Base-by-base conservation (phyloP, 2,797 vertebrate genomes). In the Mormyrus proboscirostris region DNA sequence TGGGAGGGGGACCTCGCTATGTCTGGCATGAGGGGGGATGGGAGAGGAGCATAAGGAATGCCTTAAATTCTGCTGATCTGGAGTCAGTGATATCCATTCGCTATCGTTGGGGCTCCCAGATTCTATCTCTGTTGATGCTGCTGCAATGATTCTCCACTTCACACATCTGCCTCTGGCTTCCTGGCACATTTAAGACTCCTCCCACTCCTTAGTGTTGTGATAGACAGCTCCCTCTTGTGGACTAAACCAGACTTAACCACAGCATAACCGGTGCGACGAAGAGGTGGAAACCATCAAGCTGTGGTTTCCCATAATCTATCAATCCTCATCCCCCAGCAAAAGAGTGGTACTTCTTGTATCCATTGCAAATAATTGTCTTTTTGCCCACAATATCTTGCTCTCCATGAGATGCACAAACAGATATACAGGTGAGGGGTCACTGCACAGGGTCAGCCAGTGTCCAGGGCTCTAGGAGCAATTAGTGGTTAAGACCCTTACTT, bases 201-300 rank as follows among this genome's bases (percentile, higher is more conserved):
- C 76, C 41, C 5, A 33, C 8, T 82, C 41, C 76, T n/a, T 82
- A 47, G 41, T 82, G 41, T 3, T 5, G 14, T 41, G 3, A 82
- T 47, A 82, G 41, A 82, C 76, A 82, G 76, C 76, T 8, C 76
- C 76, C 16, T 82, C 76, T 82, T 47, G 76, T 82, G 76, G 76
- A n/a, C 16, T 79, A 79, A 79, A 47, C 19, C 1, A 2, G 7
- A 79, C 7, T 79, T 16, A n/a, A 44, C 9, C 76, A 22, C 76
- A 82, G 19, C 19, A 47, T 44, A 33, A 38, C 69, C 69, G 38
- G 69, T 73, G 69, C 7, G 69, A 73, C 16, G 29, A 73, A 73
- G 25, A 73, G 33, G 69, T 38, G 33, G 69, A 12, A 38, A 41
- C 29, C 69, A 73, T 14, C 69, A 73, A 73, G 29, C 65, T 38